These are phyloP conservation scores for Seriola rivoliana DNA, from an alignment of 2,113 vertebrate species.

Conservation along the genomic window DNA sequence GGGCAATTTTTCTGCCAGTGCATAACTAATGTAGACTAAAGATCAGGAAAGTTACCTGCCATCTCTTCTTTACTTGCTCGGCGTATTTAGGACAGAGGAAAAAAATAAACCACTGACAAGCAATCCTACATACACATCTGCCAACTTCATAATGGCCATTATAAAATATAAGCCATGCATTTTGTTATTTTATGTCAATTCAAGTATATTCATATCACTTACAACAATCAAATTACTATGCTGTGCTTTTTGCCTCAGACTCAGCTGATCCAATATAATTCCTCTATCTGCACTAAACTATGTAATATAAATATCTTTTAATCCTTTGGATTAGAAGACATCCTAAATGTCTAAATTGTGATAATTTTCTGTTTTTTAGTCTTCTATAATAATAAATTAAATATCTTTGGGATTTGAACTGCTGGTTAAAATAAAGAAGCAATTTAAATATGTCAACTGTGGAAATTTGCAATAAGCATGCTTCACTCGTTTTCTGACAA, in stretches of 20 bases:
- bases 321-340: neutral
- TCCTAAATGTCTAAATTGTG: neutral
- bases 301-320: neutral
- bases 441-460: neutral
- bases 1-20: neutral
- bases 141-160: neutral
- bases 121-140: neutral
- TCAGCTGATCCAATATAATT: neutral
- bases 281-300: neutral
- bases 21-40: slow-evolving; percentile 4
- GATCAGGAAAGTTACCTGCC: slow-evolving; percentile 11
- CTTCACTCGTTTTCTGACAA: too few species aligned
- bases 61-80: neutral
- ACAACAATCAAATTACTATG: neutral
- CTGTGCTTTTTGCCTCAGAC: neutral
- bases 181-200: neutral
- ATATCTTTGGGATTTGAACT: neutral
- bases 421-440: neutral
- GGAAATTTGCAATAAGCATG: too few species aligned
- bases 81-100: neutral
- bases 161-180: neutral
- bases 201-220: neutral
- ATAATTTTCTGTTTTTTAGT: neutral
- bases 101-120: neutral
- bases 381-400: neutral